Conservation (phyloP, 1,140 invertebrate species). For the Chrysoperla carnea region DNA sequence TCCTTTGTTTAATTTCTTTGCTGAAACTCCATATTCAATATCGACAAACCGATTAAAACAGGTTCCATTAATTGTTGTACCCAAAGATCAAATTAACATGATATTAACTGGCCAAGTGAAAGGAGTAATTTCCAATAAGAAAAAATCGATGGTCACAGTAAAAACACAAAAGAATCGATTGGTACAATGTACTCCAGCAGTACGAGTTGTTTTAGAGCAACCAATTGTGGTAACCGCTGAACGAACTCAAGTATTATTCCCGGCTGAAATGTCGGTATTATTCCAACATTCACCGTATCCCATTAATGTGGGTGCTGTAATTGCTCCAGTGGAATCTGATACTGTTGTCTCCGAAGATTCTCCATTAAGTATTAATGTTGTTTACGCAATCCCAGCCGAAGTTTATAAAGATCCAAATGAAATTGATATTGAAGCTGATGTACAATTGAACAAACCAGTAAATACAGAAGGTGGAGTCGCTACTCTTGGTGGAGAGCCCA, state of each 20-base stretch:
- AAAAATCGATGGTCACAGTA: slow-evolving; percentile 11
- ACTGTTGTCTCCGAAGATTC: slow-evolving; percentile 12
- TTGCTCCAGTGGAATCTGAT: slow-evolving; percentile 13
- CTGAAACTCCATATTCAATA: slow-evolving; percentile 12
- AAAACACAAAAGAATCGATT: slow-evolving; percentile 10
- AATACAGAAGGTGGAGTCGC: too few relatives aligned
- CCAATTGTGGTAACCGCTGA: slow-evolving; percentile 12
- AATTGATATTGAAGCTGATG: too few relatives aligned
- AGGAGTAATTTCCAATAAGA: slow-evolving; percentile 6
- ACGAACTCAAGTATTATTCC: slow-evolving; percentile 15
- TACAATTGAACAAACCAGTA: too few relatives aligned
- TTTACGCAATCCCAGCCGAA: slow-evolving; percentile 15
- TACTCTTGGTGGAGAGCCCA: too few relatives aligned
- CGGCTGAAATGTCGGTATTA: slow-evolving; percentile 14
- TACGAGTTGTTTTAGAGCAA: slow-evolving; percentile 14
- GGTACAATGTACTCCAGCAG: slow-evolving; percentile 15
- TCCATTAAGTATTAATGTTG: slow-evolving; percentile 12
- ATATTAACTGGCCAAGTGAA: slow-evolving; percentile 11
- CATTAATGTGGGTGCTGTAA: slow-evolving; percentile 15
- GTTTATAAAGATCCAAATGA: too few relatives aligned
- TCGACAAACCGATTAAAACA: slow-evolving; percentile 13
- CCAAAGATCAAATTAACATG: slow-evolving; percentile 12
- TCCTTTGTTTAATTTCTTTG: slow-evolving; percentile 10
- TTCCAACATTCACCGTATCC: slow-evolving; percentile 12
- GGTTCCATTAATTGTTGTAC: slow-evolving; percentile 13